Evolutionary conservation across 2,113 vertebrate genomes (phyloP).

Genomic region (Arizona elegans): DNA sequence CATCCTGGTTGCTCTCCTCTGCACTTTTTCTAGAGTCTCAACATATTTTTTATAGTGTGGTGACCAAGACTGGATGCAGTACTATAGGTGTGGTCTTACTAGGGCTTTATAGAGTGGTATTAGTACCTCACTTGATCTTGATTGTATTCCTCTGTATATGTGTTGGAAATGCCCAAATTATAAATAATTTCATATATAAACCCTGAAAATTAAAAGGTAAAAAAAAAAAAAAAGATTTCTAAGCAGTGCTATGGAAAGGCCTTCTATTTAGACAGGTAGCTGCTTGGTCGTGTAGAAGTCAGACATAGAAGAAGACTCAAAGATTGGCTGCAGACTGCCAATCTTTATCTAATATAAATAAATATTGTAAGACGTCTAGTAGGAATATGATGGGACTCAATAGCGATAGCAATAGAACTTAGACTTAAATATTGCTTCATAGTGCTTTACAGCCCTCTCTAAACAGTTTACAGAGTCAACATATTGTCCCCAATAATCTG

Average conservation of each 20-base stretch:
- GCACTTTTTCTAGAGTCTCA: no score
- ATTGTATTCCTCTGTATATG: background rate
- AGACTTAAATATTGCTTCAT: no score
- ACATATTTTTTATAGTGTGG: no score
- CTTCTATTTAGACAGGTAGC: background rate
- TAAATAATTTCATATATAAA: constrained; percentile 30
- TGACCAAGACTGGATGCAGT: no score
- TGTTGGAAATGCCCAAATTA: constrained; percentile 53
- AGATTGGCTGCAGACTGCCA: background rate
- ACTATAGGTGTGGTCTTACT: no score
- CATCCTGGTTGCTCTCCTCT: no score
- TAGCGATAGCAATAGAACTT: no score
- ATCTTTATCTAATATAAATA: background rate
- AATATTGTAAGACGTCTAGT: background rate
- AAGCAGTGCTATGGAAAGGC: background rate
- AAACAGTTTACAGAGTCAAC: no score
- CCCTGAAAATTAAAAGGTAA: constrained; percentile 2
- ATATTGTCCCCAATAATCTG: no score
- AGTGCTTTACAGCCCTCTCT: no score
- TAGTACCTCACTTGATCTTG: no score
- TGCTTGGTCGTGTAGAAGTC: background rate
- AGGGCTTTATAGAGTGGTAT: no score
- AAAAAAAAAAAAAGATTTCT: background rate
- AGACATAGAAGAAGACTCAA: background rate
- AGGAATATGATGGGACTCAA: background rate